Evolutionary conservation across 2,113 vertebrate genomes (phyloP), one percentile per base, ranked within the genome.

Genomic region (Thryonomys swinderianus): DNA sequence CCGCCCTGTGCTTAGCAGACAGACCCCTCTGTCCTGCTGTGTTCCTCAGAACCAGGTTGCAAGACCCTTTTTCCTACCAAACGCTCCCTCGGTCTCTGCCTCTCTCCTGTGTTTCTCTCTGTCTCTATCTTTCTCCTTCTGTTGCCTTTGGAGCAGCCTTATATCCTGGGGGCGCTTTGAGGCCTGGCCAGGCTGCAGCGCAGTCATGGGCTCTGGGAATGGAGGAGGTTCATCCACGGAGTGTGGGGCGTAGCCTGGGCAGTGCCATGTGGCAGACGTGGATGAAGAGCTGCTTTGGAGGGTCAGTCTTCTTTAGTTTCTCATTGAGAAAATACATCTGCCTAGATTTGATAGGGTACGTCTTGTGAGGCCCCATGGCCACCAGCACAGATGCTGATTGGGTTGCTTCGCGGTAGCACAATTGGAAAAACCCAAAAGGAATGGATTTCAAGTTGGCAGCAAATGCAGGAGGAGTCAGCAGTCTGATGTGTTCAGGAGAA

Each of bases 401-500:
- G 45, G 61, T 80, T 92, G 66, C 53, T 88, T 78, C 55, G 71
- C 37, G 79, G 57, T 61, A 34, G 67, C 8, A n/a, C 57, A n/a
- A 20, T 27, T 83, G 45, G 88, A 71, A 88, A 95, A 83, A 67
- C 5, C 27, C 30, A 16, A 32, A 79, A 91, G 82, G 42, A 74
- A 51, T 89, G 83, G 34, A 42, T 93, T 95, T 92, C 67, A 59
- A 76, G n/a, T 88, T 93, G 93, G 82, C 86, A 94, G 23, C 61
- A 74, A n/a, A 85, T 84, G 11, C 27, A 7, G 62, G 69, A 62
- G 48, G 30, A 96, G 69, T 91, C 76, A 90, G n/a, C 37, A 42
- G 20, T 83, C 17, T 73, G 51, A 74, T 69, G 34, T 66, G 57
- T 11, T 82, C 83, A 37, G 73, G 73, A 88, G 51, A 82, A 37